Base-by-base conservation (phyloP, 92 coral and sea anemone species). In the Epizoanthus ramosus region DNA sequence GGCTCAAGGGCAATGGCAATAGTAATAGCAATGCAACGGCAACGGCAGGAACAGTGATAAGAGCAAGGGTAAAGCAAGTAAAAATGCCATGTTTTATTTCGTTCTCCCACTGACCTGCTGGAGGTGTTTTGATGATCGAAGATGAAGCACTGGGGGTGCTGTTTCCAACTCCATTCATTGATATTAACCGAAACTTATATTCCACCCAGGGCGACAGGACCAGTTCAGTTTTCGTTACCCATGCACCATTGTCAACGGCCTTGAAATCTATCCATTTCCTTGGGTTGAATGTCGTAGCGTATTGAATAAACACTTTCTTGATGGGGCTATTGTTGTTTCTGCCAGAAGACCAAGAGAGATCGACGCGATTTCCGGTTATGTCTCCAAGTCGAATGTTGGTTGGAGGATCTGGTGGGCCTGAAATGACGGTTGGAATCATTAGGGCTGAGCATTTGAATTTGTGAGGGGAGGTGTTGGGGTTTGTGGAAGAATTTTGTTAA, bases 371-470 rank as follows among this genome's bases (percentile, higher is more conserved):
- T 8, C 74, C 68, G 8, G 63, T 75, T 31, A 80, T 67, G 52
- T 86, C 72, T n/a, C 75, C 80, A n/a, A 90, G 79, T 13, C 47
- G 33, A 12, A 94, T 86, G 64, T 83, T 82, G 17, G 63, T 80
- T 41, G 99, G 99, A 37, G 93, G 92, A 14, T 89, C 89, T 10
- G 99, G 99, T 9, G 99, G 98, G 2, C 99, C 99, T 96, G 85
- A 14, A 25, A 18, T 9, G 18, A 17, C 5, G 64, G 50, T 5
- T 68, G 15, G 53, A 15, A 57, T 53, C 31, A 2, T 28, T 28
- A 28, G 31, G 0, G 31, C 31, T 28, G 31, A 28, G 31, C 31
- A 28, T 28, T 28, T 28, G 31, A 28, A 28, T 28, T 28, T 28
- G 0, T 28, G 31, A 28, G 31, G 31, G 31, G 31, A 28, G 31